Percentiles rank a stretch among this genome's conserved stretches.
These are phyloP conservation scores for Pituophis catenifer DNA, from an alignment of 2,113 vertebrate species.

Conservation along the genomic window DNA sequence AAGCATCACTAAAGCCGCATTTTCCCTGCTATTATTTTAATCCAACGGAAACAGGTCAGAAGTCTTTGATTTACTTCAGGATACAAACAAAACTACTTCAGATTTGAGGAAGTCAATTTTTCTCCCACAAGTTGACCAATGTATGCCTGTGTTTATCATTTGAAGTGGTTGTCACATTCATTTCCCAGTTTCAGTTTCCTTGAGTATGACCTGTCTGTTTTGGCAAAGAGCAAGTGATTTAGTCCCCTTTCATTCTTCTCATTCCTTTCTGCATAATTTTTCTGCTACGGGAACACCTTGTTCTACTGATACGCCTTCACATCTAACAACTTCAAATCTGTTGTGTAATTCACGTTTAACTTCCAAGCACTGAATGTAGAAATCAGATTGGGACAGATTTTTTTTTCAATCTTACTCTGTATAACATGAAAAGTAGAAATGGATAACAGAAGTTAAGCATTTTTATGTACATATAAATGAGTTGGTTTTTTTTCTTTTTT, in stretches of 20 bases:
- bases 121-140: background rate
- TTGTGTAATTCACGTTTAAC: conserved; percentile 57
- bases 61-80: background rate
- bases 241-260: background rate
- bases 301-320: conserved; percentile 41
- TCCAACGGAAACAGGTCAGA: background rate
- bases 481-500: conserved; percentile 32
- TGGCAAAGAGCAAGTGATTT: background rate
- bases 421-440: conserved; percentile 63
- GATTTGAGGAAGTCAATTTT: background rate
- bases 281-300: conserved; percentile 34
- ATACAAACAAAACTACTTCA: background rate
- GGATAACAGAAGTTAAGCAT: conserved; percentile 36
- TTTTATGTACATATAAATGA: conserved; percentile 58
- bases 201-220: background rate
- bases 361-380: conserved; percentile 49
- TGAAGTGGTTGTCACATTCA: background rate
- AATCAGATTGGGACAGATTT: conserved; percentile 39
- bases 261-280: background rate
- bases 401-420: conserved; percentile 48
- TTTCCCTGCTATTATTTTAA: background rate
- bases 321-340: conserved; percentile 52
- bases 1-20: background rate
- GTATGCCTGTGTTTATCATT: background rate
- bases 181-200: background rate